Conservation (phyloP, 2,113 vertebrate species). For the Epinephelus cyanopodus region DNA sequence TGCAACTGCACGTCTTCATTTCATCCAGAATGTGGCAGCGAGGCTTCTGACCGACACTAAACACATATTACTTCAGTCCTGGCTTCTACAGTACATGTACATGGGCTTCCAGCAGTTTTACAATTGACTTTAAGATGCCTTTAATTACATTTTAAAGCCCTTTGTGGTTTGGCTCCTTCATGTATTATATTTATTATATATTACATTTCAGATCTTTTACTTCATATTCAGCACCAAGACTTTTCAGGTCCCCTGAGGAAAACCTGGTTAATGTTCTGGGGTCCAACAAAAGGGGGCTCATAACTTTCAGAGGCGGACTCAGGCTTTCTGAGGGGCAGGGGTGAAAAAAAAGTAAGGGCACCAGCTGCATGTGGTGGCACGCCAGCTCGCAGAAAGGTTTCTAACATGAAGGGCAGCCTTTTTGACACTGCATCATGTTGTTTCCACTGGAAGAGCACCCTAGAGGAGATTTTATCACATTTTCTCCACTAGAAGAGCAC, state of each 20-base stretch:
- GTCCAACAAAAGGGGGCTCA: background rate
- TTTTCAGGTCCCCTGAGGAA: constrained; percentile 56
- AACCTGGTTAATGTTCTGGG: constrained; percentile 31
- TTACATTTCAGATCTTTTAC: constrained; percentile 42
- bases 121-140: constrained; percentile 56
- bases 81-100: constrained; percentile 27
- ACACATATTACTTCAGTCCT: constrained; percentile 66
- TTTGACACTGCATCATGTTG: no score
- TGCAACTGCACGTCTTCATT: constrained; percentile 19
- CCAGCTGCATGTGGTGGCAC: no score
- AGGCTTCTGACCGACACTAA: constrained; percentile 56
- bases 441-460: no score
- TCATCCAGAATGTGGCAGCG: constrained; percentile 48
- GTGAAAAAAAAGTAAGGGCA: no score
- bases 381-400: no score
- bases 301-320: no score
- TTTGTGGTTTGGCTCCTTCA: constrained; percentile 63
- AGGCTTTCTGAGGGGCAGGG: no score
- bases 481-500: no score
- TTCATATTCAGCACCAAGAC: constrained; percentile 49
- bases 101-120: constrained; percentile 61
- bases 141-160: constrained; percentile 69
- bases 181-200: background rate
- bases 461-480: no score
- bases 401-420: no score